Base-by-base conservation (phyloP, 1,140 invertebrate genomes). In the Ylistrum balloti region DNA sequence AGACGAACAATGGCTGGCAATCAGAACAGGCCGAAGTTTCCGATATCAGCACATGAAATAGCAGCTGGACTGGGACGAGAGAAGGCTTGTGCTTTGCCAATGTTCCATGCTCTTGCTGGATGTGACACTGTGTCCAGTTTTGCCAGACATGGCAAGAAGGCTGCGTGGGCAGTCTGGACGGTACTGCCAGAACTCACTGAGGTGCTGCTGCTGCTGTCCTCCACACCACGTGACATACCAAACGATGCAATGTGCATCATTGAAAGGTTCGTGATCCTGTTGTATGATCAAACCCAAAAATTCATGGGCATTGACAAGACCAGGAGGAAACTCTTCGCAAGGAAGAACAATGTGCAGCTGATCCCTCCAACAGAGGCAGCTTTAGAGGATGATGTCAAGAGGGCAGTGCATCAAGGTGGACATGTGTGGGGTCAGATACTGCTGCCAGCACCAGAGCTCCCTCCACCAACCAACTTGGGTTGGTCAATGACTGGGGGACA, bases 341-440 rank as follows among this genome's bases (percentile, higher is more conserved):
- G 22, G 20, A 56, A 56, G 20, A 22, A 17, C 28, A 22, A 33
- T 7, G 20, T 10, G 2, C 33, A 48, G 38, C 2, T 3, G 5
- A 41, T 89, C 7, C 90, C 88, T 22, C 90, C 85, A 48, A 86
- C 90, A 2, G 32, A 34, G 13, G 87, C 20, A 11, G 90, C 87
- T 0, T 45, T 91, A 33, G 38, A 33, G 2, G n/a, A 89, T 28
- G 85, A 91, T 89, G 35, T 85, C 33, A 87, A 89, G 88, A 9
- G 90, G 13, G 38, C 90, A 56, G 86, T 48, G 2, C 74, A n/a
- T 33, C 90, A 91, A 88, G 86, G 28, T 35, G 90, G 90, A 13
- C 85, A 89, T 87, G n/a, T 48, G n/a, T 91, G 90, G 90, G 90
- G 90, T 32, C 88, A 89, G 33, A 7, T 74, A 17, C 5, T 38